phyloP scores from a whole-genome alignment of 2,113 vertebrate species.

The Rhabdomys dilectus region DNA sequence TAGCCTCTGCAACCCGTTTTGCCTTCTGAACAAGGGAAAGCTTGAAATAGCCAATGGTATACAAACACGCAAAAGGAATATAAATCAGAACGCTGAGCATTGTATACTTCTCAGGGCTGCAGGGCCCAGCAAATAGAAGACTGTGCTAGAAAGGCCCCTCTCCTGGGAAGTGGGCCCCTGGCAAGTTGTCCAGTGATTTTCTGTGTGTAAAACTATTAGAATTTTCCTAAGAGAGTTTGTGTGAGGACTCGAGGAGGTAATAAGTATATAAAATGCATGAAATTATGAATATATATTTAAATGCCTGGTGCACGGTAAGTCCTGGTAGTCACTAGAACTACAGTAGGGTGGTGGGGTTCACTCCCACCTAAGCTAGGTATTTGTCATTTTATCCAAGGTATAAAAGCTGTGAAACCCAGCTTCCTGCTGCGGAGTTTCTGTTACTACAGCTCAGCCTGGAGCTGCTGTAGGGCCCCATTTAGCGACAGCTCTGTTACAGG shows the following conservation, averaged over 20 bases:
- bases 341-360: rapidly evolving
- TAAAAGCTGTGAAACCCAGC: not conserved
- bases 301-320: not conserved
- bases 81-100: not conserved
- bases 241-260: not conserved
- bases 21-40: not conserved
- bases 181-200: not conserved
- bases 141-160: not conserved
- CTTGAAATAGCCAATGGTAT: rapidly evolving
- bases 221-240: not conserved
- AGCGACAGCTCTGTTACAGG: slow-evolving; percentile 11
- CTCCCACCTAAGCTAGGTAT: not conserved
- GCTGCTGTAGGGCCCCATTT: not conserved
- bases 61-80: rapidly evolving
- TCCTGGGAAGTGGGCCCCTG: not conserved
- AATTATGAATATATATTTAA: not conserved
- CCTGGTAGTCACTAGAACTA: not conserved
- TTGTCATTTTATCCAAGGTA: not conserved
- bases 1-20: not conserved
- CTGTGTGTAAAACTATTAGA: not conserved
- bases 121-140: not conserved
- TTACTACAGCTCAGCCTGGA: not conserved
- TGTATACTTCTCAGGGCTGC: rapidly evolving
- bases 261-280: not conserved
- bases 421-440: not conserved